A percentile compares a stretch with the other conserved stretches of the same genome.
These are phyloP conservation scores for Vidua macroura DNA, from an alignment of 2,113 vertebrate species.

Conservation along the genomic window DNA sequence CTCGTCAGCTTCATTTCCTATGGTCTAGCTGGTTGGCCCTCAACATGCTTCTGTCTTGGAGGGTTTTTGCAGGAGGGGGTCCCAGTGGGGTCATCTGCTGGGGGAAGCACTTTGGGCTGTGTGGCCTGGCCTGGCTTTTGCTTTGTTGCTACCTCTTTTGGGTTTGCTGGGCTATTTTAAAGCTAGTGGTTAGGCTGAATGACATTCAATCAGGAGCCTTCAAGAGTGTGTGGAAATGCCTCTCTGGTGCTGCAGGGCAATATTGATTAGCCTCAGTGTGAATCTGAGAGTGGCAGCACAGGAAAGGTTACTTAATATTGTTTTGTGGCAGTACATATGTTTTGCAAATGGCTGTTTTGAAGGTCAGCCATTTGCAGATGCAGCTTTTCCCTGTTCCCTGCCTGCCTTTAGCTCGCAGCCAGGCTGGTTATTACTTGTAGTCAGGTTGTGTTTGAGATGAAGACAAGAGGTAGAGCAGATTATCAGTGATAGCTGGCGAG, in stretches of 20 bases:
- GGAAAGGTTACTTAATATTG: background rate
- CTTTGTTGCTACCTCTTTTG: background rate
- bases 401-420: background rate
- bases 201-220: background rate
- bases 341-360: background rate
- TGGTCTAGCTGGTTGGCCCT: accelerated
- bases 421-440: background rate
- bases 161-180: background rate
- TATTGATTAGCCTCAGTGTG: background rate
- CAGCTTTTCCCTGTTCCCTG: background rate
- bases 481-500: background rate
- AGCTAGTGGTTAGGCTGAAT: background rate
- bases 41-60: background rate
- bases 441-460: background rate
- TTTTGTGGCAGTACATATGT: background rate
- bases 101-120: background rate
- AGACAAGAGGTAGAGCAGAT: background rate
- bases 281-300: background rate
- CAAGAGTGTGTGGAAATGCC: background rate
- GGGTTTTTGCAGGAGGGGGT: background rate
- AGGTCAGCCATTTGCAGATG: background rate
- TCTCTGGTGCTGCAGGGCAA: background rate
- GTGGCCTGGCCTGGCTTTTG: background rate
- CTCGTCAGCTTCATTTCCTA: accelerated
- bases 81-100: background rate